Base-by-base conservation (phyloP, 2,113 vertebrate genomes). In the Zeus faber region DNA sequence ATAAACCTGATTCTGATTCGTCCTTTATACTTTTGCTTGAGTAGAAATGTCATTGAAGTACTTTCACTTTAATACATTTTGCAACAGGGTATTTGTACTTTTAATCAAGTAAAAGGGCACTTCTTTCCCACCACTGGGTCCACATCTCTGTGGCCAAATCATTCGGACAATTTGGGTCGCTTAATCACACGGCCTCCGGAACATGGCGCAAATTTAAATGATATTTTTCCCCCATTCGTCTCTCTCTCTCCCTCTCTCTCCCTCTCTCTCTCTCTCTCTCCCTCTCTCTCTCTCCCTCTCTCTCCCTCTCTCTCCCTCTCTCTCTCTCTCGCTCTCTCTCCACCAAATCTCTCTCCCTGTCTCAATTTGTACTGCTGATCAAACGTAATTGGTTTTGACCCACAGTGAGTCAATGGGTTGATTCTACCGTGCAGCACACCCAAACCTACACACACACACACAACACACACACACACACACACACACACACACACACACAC, bases 301-400 rank as follows among this genome's bases (percentile, higher is more conserved):
- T 17, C 23, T 46, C 27, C 58, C n/a, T n/a, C 4, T 27, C 39
- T 40, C 50, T 43, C 51, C 43, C 21, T 49, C 4, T 37, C 31
- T 10, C 43, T 45, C 58, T 10, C 25, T n/a, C 24, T 62, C 1
- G 17, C 23, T 20, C 39, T 43, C 47, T 37, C 43, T 47, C 22
- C 35, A 60, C 39, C 23, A n/a, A 43, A 40, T 49, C 7, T 10
- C 27, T 31, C 50, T 33, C 24, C 44, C 54, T 55, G 45, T 51
- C 35, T 51, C 64, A 54, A 54, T 73, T 82, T 74, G 63, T 55
- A 49, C 46, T 44, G 27, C 29, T n/a, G n/a, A n/a, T n/a, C n/a
- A n/a, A n/a, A n/a, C n/a, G 4, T 76, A 72, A 81, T 77, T 79
- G 73, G 50, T 65, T 84, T 76, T 80, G 72, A 87, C 79, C 70